Conservation (phyloP, 2,113 vertebrate genomes). For the Pygoscelis adeliae region DNA sequence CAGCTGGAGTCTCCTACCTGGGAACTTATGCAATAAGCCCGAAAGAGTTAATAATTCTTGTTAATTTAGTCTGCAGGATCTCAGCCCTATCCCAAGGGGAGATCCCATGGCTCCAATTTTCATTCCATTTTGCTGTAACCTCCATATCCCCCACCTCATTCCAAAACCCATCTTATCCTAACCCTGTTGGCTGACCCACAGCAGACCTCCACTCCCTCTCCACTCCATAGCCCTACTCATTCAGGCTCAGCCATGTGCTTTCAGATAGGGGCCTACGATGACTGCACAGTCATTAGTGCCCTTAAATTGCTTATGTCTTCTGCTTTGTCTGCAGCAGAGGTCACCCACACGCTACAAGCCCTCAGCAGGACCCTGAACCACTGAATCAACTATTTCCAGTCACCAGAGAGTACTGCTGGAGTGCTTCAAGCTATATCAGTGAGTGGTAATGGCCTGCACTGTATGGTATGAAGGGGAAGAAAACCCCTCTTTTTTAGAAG, state of each 20-base stretch:
- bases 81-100: background rate
- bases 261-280: background rate
- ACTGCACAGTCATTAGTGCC: background rate
- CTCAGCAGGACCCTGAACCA: background rate
- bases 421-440: accelerated
- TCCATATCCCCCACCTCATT: background rate
- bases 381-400: background rate
- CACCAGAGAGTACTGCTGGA: background rate
- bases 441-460: background rate
- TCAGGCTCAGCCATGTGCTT: background rate
- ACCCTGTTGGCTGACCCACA: background rate
- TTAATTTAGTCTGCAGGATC: background rate
- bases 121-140: background rate
- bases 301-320: background rate
- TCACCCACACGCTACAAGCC: background rate
- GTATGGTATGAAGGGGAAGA: background rate
- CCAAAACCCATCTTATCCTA: background rate
- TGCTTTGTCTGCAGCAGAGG: background rate
- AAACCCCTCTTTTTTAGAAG: background rate
- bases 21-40: background rate
- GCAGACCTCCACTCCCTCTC: background rate
- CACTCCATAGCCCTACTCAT: accelerated
- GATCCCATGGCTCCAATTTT: background rate
- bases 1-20: background rate
- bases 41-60: background rate